Percentiles rank a stretch among this genome's conserved stretches.
Conservation (phyloP, 1,140 invertebrate species). For the Neelides sp. region DNA sequence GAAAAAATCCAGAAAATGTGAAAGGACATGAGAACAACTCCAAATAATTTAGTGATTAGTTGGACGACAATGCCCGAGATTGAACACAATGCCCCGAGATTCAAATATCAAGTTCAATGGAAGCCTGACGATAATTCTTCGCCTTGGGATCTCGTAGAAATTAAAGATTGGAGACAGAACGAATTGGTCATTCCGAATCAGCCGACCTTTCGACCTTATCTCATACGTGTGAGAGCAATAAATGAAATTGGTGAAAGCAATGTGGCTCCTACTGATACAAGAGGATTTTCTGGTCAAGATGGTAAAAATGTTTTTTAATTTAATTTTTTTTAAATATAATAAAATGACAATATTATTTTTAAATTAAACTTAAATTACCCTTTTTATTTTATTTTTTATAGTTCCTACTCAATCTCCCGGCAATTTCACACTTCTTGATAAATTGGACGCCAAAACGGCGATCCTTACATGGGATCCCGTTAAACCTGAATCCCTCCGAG, state of each 20-base stretch:
- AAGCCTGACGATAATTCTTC: slow-evolving; percentile 53
- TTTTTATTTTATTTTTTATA: slow-evolving; percentile 35
- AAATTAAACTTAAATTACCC: not conserved
- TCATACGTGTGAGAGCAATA: slow-evolving; percentile 80
- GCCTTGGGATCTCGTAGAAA: slow-evolving; percentile 55
- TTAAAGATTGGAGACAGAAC: slow-evolving; percentile 60
- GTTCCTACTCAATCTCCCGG: slow-evolving; percentile 62
- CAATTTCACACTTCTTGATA: slow-evolving; percentile 66
- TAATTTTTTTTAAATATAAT: slow-evolving; percentile 8
- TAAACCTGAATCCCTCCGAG: slow-evolving; percentile 55
- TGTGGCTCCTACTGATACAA: slow-evolving; percentile 61
- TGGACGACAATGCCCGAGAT: slow-evolving; percentile 95
- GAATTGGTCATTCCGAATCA: slow-evolving; percentile 59
- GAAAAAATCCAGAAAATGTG: slow-evolving; percentile 90
- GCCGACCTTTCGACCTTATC: slow-evolving; percentile 81
- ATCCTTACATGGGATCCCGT: slow-evolving; percentile 74
- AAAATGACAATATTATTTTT: not conserved
- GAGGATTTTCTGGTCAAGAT: slow-evolving; percentile 92
- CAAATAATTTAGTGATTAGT: slow-evolving; percentile 79
- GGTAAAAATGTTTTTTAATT: slow-evolving; percentile 37
- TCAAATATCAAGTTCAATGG: slow-evolving; percentile 82
- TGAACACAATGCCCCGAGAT: slow-evolving; percentile 87
- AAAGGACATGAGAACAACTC: slow-evolving; percentile 72
- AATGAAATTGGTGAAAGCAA: slow-evolving; percentile 82
- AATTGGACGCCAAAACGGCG: slow-evolving; percentile 60